Evolutionary conservation across 1,140 invertebrate species (phyloP).

Genomic region (Bemisia tabaci): DNA sequence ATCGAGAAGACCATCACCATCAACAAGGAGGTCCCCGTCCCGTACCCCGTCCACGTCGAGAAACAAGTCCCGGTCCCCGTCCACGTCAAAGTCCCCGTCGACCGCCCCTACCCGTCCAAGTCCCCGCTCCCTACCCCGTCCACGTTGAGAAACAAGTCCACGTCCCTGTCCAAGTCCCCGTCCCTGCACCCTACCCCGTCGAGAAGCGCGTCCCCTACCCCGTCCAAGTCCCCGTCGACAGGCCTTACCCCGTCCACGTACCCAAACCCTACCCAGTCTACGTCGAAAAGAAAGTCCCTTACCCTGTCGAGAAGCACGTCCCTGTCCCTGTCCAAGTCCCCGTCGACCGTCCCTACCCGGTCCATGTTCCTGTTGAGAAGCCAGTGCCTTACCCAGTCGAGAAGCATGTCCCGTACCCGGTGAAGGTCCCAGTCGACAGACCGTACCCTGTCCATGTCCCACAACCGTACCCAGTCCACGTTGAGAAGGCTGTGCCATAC

Average conservation of each 20-base stretch:
- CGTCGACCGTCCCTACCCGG: constrained; percentile 40
- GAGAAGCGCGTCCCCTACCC: constrained; percentile 43
- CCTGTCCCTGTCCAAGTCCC: constrained; percentile 40
- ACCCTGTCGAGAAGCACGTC: constrained; percentile 26
- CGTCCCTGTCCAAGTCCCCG: constrained; percentile 27
- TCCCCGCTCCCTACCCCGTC: constrained; percentile 27
- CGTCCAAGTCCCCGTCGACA: constrained; percentile 39
- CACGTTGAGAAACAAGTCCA: constrained; percentile 23
- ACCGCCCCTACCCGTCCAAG: constrained; percentile 18
- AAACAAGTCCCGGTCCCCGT: constrained; percentile 39
- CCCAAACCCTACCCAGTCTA: constrained; percentile 42
- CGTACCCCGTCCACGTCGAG: constrained; percentile 38
- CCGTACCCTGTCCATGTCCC: constrained; percentile 33
- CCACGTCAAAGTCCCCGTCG: constrained; percentile 35
- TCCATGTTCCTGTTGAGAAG: constrained; percentile 24
- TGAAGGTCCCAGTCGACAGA: constrained; percentile 42
- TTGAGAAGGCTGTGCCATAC: constrained; percentile 64
- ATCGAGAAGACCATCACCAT: constrained; percentile 49
- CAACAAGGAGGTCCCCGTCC: constrained; percentile 50
- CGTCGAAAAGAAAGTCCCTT: constrained; percentile 51
- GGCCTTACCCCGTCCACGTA: constrained; percentile 38
- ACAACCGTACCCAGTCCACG: constrained; percentile 35
- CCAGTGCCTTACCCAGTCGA: constrained; percentile 42
- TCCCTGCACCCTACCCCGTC: constrained; percentile 33
- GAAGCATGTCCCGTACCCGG: constrained; percentile 45